Percentiles rank a stretch among this genome's conserved stretches.
These are phyloP conservation scores for Timema podura DNA, from an alignment of 2,888 invertebrate genomes.

Conservation along the genomic window DNA sequence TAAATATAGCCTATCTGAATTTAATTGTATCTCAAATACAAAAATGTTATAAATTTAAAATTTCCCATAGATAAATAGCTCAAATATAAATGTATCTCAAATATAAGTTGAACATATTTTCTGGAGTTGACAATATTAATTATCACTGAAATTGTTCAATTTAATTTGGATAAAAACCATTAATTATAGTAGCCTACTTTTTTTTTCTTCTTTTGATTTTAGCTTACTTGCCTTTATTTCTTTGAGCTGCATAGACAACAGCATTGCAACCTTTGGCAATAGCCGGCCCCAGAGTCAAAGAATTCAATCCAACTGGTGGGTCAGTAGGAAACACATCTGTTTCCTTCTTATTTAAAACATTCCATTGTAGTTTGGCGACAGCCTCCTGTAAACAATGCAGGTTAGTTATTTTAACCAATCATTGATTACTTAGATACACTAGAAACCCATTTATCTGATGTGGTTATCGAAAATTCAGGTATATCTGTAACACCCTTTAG, in stretches of 20 bases:
- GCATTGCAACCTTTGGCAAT: conserved; percentile 80
- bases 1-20: too few relatives aligned
- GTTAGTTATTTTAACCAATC: too few relatives aligned
- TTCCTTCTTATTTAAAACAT: conserved; percentile 47
- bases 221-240: conserved; percentile 41
- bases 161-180: too few relatives aligned
- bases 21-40: too few relatives aligned
- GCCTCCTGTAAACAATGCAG: conserved; percentile 48
- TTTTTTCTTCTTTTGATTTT: neutral
- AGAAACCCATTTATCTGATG: too few relatives aligned
- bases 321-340: conserved; percentile 44
- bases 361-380: conserved; percentile 55
- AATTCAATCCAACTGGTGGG: conserved; percentile 51
- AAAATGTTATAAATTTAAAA: too few relatives aligned
- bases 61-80: too few relatives aligned
- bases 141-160: too few relatives aligned
- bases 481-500: too few relatives aligned
- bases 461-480: too few relatives aligned
- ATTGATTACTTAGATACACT: too few relatives aligned
- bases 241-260: conserved; percentile 69
- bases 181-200: neutral
- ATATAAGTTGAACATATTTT: neutral
- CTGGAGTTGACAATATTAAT: neutral
- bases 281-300: conserved; percentile 63
- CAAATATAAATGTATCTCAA: too few relatives aligned